Evolutionary conservation across 1,140 invertebrate species (phyloP).

Genomic region (Radopholus similis): DNA sequence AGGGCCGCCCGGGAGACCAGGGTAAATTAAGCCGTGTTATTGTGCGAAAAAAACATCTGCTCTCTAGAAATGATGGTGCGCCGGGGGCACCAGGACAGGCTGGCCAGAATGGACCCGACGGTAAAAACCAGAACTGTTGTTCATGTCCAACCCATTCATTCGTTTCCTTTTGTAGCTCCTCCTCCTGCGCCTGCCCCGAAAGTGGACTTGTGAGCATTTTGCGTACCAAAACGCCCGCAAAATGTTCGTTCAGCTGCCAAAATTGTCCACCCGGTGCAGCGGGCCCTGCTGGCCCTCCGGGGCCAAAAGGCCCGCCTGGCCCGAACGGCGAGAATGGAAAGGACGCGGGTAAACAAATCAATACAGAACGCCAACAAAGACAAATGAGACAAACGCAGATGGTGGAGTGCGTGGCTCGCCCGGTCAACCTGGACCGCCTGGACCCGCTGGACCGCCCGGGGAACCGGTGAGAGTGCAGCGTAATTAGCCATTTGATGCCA

Average conservation of each 20-base stretch:
- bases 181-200: conserved; percentile 12
- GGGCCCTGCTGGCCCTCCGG: not conserved
- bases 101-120: conserved; percentile 19
- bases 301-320: conserved; percentile 36
- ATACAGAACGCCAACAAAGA: too few species aligned
- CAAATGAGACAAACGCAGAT: conserved; percentile 1
- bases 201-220: not conserved
- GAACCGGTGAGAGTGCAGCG: too few species aligned
- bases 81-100: not conserved
- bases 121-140: not conserved
- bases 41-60: not conserved
- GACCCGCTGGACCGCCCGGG: not conserved
- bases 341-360: too few species aligned
- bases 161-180: not conserved
- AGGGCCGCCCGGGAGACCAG: conserved; percentile 22
- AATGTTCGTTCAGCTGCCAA: not conserved
- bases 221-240: not conserved
- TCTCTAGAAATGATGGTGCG: not conserved
- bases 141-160: not conserved
- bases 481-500: too few species aligned
- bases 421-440: conserved; percentile 5
- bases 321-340: conserved; percentile 35
- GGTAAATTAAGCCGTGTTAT: not conserved
- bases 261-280: not conserved
- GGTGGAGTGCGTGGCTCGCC: conserved; percentile 13